These are phyloP conservation scores for Dynastes grantii DNA, from an alignment of 2,888 invertebrate genomes.

Conservation along the genomic window DNA sequence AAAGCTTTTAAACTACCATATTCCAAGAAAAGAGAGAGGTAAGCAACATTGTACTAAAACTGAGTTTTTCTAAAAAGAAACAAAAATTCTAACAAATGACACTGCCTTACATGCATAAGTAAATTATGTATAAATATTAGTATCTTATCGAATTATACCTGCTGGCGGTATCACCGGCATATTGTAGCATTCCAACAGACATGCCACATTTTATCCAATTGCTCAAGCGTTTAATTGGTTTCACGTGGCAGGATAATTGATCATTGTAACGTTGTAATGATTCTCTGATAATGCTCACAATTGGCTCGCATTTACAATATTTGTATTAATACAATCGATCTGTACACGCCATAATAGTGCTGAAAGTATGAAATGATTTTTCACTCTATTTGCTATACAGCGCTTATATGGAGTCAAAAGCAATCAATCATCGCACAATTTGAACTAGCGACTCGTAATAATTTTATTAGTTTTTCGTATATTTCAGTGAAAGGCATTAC, in stretches of 20 bases:
- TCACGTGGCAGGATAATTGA: conserved; percentile 31
- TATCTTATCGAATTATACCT: not conserved
- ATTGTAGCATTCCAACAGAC: conserved; percentile 6
- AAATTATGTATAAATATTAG: not conserved
- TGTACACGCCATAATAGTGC: not conserved
- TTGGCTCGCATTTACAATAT: conserved; percentile 19
- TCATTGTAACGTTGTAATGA: conserved; percentile 23
- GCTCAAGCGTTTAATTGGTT: conserved; percentile 32
- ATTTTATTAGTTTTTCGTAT: not conserved
- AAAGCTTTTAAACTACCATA: too few species aligned
- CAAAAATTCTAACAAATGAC: not conserved
- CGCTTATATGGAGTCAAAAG: not conserved
- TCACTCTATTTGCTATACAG: too few species aligned
- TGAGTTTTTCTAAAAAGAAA: not conserved
- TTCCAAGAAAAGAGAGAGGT: too few species aligned
- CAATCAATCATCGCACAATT: not conserved
- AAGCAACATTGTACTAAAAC: not conserved
- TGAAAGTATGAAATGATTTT: not conserved
- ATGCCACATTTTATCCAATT: conserved; percentile 6
- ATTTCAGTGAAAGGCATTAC: conserved; percentile 6
- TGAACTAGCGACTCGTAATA: not conserved
- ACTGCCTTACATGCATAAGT: not conserved
- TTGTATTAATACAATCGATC: conserved; percentile 17
- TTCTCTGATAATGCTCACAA: conserved; percentile 6
- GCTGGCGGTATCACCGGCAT: not conserved